phyloP scores from a whole-genome alignment of 1,140 invertebrate genomes.

The Brachystomella parvula region DNA sequence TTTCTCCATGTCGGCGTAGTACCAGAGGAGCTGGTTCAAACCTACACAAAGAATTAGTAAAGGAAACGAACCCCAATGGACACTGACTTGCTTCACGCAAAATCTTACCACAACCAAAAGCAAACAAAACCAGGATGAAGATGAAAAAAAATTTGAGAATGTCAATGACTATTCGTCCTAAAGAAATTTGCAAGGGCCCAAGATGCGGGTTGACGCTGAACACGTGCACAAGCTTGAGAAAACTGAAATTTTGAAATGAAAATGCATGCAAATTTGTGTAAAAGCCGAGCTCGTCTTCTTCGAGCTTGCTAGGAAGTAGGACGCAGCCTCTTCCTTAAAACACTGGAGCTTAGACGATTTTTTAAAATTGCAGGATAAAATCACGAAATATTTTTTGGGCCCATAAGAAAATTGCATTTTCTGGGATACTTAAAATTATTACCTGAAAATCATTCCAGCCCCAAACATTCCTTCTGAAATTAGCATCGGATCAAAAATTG shows the following conservation, averaged over 20 bases:
- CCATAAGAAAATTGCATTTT: too few relatives aligned
- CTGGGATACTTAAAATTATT: too few relatives aligned
- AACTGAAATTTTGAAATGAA: too few relatives aligned
- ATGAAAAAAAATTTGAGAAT: conserved; percentile 96
- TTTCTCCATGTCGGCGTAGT: conserved; percentile 91
- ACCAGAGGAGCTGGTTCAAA: conserved; percentile 82
- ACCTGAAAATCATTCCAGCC: conserved; percentile 87
- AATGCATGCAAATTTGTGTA: too few relatives aligned
- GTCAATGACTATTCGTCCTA: conserved; percentile 92
- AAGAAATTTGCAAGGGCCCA: conserved; percentile 91
- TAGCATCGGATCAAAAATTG: conserved; percentile 86
- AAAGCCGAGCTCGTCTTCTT: too few relatives aligned
- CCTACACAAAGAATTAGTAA: too few relatives aligned
- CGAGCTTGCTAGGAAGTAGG: too few relatives aligned
- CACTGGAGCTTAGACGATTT: too few relatives aligned
- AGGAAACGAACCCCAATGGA: not conserved
- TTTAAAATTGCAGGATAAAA: too few relatives aligned
- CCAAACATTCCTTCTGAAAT: conserved; percentile 91
- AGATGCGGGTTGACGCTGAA: conserved; percentile 98
- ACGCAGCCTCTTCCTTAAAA: too few relatives aligned
- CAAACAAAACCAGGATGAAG: conserved; percentile 90
- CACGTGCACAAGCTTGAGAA: conserved; percentile 95
- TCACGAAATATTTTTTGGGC: too few relatives aligned
- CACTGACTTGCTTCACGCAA: not conserved
- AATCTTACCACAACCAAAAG: conserved; percentile 81